Evolutionary conservation across 2,888 invertebrate species (phyloP).

Genomic region (Rhagonycha fulva): DNA sequence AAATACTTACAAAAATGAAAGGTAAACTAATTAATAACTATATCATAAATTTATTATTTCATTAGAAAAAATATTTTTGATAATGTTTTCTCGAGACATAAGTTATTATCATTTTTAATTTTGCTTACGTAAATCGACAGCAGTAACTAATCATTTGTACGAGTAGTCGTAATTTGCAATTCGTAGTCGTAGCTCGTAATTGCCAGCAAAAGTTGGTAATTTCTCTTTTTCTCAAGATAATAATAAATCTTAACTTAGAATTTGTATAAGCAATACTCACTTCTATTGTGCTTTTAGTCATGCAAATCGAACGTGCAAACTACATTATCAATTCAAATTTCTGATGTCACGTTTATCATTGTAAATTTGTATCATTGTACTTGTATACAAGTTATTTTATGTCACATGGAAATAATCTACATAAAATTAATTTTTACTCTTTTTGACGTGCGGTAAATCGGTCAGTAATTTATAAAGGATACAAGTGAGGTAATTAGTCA

Average conservation of each 20-base stretch:
- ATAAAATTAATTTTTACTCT: not conserved
- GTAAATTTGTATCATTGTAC: not conserved
- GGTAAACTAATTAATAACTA: no score
- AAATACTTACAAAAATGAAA: no score
- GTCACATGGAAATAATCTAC: not conserved
- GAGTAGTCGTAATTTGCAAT: not conserved
- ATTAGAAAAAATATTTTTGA: not conserved
- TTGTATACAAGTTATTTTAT: not conserved
- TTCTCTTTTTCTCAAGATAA: not conserved
- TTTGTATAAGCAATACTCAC: not conserved
- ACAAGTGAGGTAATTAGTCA: not conserved
- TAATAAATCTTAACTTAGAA: not conserved
- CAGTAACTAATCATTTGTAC: not conserved
- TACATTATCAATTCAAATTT: not conserved
- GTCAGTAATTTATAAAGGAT: not conserved
- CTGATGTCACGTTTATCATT: not conserved
- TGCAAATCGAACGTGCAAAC: not conserved
- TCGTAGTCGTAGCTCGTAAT: not conserved
- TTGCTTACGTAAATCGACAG: not conserved
- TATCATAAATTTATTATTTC: no score
- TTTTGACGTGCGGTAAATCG: not conserved
- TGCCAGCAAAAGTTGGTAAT: not conserved
- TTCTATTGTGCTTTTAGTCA: not conserved
- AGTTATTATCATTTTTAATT: not conserved
- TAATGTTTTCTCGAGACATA: not conserved